Percentiles rank a stretch among this genome's conserved stretches.
Conservation (phyloP, 1,140 invertebrate genomes). For the Drosophila dunni region DNA sequence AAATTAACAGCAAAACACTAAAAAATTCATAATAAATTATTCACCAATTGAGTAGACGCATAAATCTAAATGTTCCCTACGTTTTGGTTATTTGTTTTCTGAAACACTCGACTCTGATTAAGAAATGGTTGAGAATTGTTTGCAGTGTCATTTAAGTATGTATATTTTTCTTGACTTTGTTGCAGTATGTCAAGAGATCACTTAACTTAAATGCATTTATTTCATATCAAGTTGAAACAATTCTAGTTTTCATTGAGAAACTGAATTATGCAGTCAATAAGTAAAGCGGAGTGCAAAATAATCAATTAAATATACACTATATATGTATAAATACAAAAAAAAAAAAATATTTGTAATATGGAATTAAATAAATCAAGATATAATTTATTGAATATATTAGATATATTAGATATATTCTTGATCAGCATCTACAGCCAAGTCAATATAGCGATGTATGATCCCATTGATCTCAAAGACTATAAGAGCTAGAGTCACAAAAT, state of each 20-base stretch:
- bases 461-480: too few relatives aligned
- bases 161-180: neutral
- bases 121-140: conserved; percentile 3
- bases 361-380: too few relatives aligned
- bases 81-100: neutral
- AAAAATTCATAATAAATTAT: conserved; percentile 66
- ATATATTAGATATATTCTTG: too few relatives aligned
- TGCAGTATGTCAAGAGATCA: neutral
- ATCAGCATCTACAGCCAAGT: too few relatives aligned
- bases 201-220: neutral
- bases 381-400: too few relatives aligned
- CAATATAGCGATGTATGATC: too few relatives aligned
- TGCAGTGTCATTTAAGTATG: neutral
- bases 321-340: too few relatives aligned
- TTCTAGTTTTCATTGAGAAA: too few relatives aligned
- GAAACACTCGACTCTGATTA: neutral
- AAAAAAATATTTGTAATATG: too few relatives aligned
- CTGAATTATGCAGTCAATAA: neutral
- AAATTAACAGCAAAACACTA: conserved; percentile 46
- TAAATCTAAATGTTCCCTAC: conserved; percentile 44
- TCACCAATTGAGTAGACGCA: conserved; percentile 49
- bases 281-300: neutral
- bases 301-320: neutral
- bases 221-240: neutral
- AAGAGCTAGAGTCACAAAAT: too few relatives aligned